Conservation (phyloP, 1,140 invertebrate species). For the Lucilia sericata region DNA sequence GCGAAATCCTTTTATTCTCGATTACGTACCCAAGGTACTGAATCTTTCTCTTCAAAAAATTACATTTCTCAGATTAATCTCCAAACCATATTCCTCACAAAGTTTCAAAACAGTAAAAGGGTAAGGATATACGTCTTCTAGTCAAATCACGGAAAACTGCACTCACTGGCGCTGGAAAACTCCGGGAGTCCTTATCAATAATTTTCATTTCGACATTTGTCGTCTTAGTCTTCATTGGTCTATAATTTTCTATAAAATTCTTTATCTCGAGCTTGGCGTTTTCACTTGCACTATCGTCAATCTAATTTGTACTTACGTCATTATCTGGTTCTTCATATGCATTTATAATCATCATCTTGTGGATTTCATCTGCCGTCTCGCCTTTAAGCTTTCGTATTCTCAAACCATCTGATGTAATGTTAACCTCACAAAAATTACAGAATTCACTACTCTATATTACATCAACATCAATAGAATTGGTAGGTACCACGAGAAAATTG, state of each 20-base stretch:
- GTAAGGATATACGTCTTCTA: not conserved
- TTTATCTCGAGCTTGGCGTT: constrained; percentile 37
- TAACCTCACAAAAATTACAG: not conserved
- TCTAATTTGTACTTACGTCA: constrained; percentile 29
- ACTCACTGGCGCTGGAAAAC: not conserved
- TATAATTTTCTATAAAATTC: constrained; percentile 8
- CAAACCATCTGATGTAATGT: not conserved
- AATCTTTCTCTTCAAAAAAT: not conserved
- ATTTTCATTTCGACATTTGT: constrained; percentile 32
- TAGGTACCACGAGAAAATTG: not conserved
- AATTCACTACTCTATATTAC: constrained; percentile 2
- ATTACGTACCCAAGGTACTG: constrained; percentile 39
- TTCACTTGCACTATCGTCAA: constrained; percentile 36
- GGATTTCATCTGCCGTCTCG: too few relatives aligned
- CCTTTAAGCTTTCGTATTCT: constrained; percentile 22
- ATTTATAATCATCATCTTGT: constrained; percentile 30
- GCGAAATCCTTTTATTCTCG: constrained; percentile 54
- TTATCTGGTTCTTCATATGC: not conserved
- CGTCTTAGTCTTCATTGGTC: constrained; percentile 16
- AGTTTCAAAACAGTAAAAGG: not conserved
- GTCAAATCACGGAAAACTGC: constrained; percentile 9
- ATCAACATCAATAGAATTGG: not conserved
- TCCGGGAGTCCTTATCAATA: constrained; percentile 23
- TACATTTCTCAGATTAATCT: not conserved
- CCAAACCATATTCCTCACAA: too few relatives aligned